Conservation (phyloP, 37 sponge, comb jelly and placozoan species). For the Hexactinellida sp. region DNA sequence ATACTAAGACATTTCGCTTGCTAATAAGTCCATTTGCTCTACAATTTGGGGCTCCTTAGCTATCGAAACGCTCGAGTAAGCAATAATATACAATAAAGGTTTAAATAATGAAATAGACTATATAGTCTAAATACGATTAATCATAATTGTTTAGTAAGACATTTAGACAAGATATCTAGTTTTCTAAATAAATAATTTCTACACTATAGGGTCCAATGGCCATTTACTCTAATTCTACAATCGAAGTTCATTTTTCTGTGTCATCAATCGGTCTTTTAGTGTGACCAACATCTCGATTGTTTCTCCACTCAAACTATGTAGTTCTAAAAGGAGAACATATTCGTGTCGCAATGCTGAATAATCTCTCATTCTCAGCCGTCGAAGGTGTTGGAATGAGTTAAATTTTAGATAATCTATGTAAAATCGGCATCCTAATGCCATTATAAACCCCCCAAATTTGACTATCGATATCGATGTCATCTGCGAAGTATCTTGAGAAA, state of each 20-base stretch:
- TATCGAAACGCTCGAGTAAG: too few relatives aligned
- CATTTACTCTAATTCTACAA: background rate
- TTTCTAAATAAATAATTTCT: too few relatives aligned
- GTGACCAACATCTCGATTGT: background rate
- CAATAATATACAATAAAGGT: too few relatives aligned
- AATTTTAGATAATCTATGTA: background rate
- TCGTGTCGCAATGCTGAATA: background rate
- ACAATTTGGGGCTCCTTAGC: too few relatives aligned
- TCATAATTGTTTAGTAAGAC: too few relatives aligned
- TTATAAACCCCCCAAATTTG: background rate
- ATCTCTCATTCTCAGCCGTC: background rate
- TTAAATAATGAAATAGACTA: too few relatives aligned
- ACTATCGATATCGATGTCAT: background rate
- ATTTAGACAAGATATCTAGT: too few relatives aligned
- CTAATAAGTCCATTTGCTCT: too few relatives aligned
- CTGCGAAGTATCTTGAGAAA: background rate
- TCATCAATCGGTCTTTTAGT: constrained; percentile 5
- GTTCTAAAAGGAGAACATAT: background rate
- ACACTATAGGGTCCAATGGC: background rate
- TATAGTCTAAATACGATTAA: too few relatives aligned
- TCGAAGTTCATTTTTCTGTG: background rate
- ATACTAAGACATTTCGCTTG: too few relatives aligned
- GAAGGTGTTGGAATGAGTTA: background rate
- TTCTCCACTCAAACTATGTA: background rate
- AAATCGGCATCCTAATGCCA: background rate